Conservation (phyloP, 2,113 vertebrate species). For the Daubentonia madagascariensis region DNA sequence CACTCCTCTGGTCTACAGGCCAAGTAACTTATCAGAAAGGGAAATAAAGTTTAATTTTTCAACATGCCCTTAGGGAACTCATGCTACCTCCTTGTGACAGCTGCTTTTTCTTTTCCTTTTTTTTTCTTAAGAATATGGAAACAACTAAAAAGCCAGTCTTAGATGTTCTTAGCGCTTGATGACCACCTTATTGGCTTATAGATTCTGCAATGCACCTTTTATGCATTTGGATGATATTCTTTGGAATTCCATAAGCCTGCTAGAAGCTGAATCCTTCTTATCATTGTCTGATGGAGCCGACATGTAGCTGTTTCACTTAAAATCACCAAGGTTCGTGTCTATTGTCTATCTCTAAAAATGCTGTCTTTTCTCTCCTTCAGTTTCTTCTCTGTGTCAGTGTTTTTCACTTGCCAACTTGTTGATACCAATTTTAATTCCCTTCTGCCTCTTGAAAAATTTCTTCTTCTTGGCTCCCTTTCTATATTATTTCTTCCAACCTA, state of each 20-base stretch:
- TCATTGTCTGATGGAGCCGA: background rate
- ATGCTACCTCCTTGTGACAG: background rate
- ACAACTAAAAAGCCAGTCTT: background rate
- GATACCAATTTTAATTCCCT: conserved; percentile 45
- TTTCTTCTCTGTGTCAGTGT: background rate
- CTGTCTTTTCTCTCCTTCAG: background rate
- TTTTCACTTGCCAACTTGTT: conserved; percentile 36
- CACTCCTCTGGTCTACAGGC: background rate
- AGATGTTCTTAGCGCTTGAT: background rate
- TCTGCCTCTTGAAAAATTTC: conserved; percentile 25
- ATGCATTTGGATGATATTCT: background rate
- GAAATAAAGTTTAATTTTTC: conserved; percentile 30
- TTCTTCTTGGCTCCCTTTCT: conserved; percentile 26
- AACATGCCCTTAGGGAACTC: background rate
- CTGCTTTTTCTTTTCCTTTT: background rate
- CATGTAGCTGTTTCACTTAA: background rate
- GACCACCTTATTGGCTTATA: background rate
- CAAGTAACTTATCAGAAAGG: background rate
- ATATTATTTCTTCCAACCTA: conserved; percentile 34
- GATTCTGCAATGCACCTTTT: background rate
- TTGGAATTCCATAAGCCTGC: background rate
- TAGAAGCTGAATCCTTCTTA: background rate
- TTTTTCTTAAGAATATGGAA: background rate
- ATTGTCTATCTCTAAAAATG: background rate
- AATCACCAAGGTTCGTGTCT: background rate